phyloP scores from a whole-genome alignment of 2,797 vertebrate species.

The Hippoglossus hippoglossus region DNA sequence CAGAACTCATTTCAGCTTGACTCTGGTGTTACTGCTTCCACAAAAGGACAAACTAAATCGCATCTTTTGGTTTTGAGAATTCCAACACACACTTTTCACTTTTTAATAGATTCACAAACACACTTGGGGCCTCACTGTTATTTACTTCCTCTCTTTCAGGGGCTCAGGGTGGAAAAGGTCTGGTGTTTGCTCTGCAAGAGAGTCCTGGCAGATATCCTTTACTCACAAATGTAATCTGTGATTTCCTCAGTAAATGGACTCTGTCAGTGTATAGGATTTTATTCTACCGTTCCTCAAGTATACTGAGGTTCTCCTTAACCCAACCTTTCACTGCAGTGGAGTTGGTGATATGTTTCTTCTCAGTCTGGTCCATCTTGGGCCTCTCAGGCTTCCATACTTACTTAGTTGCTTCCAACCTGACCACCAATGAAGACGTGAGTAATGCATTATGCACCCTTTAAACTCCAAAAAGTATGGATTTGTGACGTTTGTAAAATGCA shows the following conservation, averaged over 20 bases:
- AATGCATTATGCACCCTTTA: not conserved
- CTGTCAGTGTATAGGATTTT: not conserved
- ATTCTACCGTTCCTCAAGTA: not conserved
- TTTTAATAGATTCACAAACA: not conserved
- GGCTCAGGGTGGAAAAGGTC: slow-evolving; percentile 86
- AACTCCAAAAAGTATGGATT: too few species aligned
- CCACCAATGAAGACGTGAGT: slow-evolving; percentile 98
- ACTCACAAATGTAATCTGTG: not conserved
- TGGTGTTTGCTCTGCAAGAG: slow-evolving; percentile 90
- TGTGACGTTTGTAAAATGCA: too few species aligned
- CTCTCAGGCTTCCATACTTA: slow-evolving; percentile 99
- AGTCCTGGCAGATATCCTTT: slow-evolving; percentile 99
- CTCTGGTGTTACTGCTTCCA: not conserved
- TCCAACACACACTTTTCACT: not conserved
- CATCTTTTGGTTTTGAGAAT: too few species aligned
- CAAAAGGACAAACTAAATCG: not conserved
- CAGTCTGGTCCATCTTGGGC: slow-evolving; percentile 97
- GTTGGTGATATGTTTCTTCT: slow-evolving; percentile 96
- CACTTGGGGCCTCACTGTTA: not conserved
- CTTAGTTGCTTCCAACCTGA: slow-evolving; percentile 95
- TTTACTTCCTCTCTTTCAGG: slow-evolving; percentile 76
- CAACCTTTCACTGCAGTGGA: slow-evolving; percentile 88
- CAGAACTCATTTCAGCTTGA: not conserved
- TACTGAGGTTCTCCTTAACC: slow-evolving; percentile 84
- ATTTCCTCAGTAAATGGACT: not conserved